These are phyloP conservation scores for Parthenolecanium corni DNA, from an alignment of 2,888 invertebrate genomes.

Conservation along the genomic window DNA sequence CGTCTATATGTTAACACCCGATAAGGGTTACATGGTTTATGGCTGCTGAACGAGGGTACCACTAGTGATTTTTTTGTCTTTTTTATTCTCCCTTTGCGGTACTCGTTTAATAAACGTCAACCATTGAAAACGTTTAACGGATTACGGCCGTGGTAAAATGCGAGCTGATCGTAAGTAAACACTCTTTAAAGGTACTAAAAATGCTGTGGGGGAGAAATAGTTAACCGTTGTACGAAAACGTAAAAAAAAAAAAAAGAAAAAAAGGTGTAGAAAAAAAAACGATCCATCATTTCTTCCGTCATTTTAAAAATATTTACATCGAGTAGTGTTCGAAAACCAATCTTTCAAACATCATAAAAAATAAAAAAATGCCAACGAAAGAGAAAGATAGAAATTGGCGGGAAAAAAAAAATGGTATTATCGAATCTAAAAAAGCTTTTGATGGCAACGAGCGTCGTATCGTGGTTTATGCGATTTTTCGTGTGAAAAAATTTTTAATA, in stretches of 20 bases:
- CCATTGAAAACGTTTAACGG: constrained; percentile 22
- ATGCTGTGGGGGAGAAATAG: background rate
- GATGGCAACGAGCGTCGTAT: background rate
- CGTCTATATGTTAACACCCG: too few relatives aligned
- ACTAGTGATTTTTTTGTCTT: too few relatives aligned
- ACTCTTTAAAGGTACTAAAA: constrained; percentile 19
- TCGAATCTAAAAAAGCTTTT: background rate
- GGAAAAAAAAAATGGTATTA: background rate
- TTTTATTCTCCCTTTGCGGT: background rate
- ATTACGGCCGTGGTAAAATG: constrained; percentile 15
- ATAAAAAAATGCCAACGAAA: background rate
- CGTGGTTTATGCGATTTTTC: too few relatives aligned
- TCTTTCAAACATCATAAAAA: constrained; percentile 20
- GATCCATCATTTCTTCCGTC: constrained; percentile 25
- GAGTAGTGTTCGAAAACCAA: constrained; percentile 25
- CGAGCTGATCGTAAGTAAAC: constrained; percentile 17
- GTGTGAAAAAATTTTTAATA: too few relatives aligned
- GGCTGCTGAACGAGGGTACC: too few relatives aligned
- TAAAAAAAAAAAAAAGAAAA: background rate
- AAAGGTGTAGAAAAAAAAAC: constrained; percentile 16
- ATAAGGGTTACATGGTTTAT: too few relatives aligned
- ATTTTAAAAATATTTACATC: constrained; percentile 27
- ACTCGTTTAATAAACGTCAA: constrained; percentile 24
- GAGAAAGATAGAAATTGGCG: too few relatives aligned
- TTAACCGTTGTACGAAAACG: background rate